Base-by-base conservation (phyloP, 2,888 invertebrate species). In the Chymomyza procnemis region DNA sequence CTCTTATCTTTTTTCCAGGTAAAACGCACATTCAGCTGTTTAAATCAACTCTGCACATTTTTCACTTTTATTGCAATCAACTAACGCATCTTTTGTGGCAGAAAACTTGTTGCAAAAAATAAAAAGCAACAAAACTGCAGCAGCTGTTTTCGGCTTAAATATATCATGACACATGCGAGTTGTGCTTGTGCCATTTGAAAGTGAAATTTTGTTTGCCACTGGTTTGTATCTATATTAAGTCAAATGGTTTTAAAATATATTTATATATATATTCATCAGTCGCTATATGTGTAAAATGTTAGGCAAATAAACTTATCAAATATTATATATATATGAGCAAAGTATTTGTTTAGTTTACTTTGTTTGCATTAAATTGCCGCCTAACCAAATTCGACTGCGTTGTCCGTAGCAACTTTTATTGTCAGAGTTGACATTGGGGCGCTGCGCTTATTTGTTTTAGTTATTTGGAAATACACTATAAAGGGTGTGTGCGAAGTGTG, bases 101-200 rank as follows among this genome's bases (percentile, higher is more conserved):
- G 75, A 76, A n/a, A 76, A 76, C 76, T 78, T 71, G 78, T 78
- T 78, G n/a, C n/a, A n/a, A n/a, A n/a, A n/a, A n/a, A n/a, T n/a
- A n/a, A n/a, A n/a, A n/a, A 69, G 64, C 46, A 60, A 66, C 46
- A 41, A 71, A 34, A 60, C 34, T 64, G 60, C 60, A 64, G 60
- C 60, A 64, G 63, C 75, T 67, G 21, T 19, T 21, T 52, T 52
- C n/a, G 5, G 54, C 54, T 12, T 18, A 19, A 50, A 16, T 18
- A 3, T 16, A 50, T 18, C 16, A 50, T 50, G 48, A 48, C 18
- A 18, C 48, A 18, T 63, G 26, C 2, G 26, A 26, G 61, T 62
- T 70, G 68, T 26, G 26, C 26, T 62, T 70, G 68, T 26, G 26
- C 26, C 59, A 67, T 78, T 76, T 75, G 72, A 75, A 76, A 76